Conservation (phyloP, 2,113 vertebrate species). For the Corythaixoides concolor region DNA sequence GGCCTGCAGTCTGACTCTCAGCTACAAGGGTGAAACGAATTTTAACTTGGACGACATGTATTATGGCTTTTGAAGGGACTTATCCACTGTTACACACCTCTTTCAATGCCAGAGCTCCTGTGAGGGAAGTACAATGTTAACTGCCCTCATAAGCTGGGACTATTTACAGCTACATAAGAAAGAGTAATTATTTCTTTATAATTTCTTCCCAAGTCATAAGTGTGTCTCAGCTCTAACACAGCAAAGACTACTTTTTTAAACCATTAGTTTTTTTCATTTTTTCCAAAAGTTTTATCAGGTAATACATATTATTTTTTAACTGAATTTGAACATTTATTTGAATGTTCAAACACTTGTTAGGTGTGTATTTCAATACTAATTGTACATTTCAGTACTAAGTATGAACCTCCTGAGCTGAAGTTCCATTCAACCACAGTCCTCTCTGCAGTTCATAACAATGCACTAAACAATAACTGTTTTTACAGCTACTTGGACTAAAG, state of each 20-base stretch:
- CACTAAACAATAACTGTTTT: neutral
- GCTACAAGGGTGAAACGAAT: neutral
- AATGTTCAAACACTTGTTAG: neutral
- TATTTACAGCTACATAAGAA: neutral
- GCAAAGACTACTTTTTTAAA: neutral
- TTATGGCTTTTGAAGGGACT: neutral
- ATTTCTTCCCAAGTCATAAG: neutral
- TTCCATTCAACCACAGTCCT: neutral
- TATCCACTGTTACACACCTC: rapidly evolving
- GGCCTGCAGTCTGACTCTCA: neutral
- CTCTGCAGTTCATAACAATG: neutral
- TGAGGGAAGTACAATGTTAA: neutral
- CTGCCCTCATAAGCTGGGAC: neutral
- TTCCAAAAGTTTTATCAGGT: neutral
- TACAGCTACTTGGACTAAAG: neutral
- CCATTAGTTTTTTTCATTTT: neutral
- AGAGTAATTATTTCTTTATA: neutral
- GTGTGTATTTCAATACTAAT: neutral
- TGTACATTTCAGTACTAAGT: neutral
- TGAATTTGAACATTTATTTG: neutral
- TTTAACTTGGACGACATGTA: neutral
- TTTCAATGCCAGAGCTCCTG: neutral
- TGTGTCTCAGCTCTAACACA: neutral
- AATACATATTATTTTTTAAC: neutral
- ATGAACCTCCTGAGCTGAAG: neutral